Percentiles rank a stretch among this genome's conserved stretches.
Conservation (phyloP, 2,888 invertebrate genomes). For the Auanema freiburgensis region DNA sequence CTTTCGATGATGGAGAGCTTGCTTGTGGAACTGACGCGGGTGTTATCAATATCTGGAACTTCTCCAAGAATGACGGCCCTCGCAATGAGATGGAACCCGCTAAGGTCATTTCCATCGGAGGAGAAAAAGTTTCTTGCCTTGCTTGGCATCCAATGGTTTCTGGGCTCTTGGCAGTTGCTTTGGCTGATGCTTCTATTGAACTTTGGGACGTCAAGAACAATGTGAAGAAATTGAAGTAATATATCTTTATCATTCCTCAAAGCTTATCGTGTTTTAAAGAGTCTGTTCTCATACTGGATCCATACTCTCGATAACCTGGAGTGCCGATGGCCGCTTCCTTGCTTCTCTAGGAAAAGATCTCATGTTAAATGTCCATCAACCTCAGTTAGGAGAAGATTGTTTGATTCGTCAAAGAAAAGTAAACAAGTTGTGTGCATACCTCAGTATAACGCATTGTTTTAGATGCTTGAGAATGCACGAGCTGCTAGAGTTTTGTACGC, state of each 20-base stretch:
- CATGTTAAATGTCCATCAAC: conserved; percentile 34
- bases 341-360: conserved; percentile 82
- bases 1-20: conserved; percentile 79
- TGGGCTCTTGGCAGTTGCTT: conserved; percentile 83
- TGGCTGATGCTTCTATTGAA: conserved; percentile 73
- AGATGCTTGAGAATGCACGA: conserved; percentile 78
- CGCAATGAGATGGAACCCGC: conserved; percentile 45
- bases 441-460: conserved; percentile 29
- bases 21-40: conserved; percentile 82
- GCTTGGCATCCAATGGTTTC: conserved; percentile 86
- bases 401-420: conserved; percentile 17
- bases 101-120: conserved; percentile 34
- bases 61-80: conserved; percentile 30
- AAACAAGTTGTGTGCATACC: conserved; percentile 4
- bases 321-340: conserved; percentile 82
- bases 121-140: conserved; percentile 67
- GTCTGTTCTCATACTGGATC: conserved; percentile 23
- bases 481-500: conserved; percentile 90
- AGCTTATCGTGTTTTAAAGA: conserved; percentile 10
- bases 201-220: conserved; percentile 31
- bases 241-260: too few relatives aligned
- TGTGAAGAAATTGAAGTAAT: conserved; percentile 12
- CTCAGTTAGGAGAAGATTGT: conserved; percentile 25
- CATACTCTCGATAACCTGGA: conserved; percentile 82
- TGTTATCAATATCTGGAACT: conserved; percentile 42